phyloP scores from a whole-genome alignment of 2,888 invertebrate genomes.

The Perdita meconis region DNA sequence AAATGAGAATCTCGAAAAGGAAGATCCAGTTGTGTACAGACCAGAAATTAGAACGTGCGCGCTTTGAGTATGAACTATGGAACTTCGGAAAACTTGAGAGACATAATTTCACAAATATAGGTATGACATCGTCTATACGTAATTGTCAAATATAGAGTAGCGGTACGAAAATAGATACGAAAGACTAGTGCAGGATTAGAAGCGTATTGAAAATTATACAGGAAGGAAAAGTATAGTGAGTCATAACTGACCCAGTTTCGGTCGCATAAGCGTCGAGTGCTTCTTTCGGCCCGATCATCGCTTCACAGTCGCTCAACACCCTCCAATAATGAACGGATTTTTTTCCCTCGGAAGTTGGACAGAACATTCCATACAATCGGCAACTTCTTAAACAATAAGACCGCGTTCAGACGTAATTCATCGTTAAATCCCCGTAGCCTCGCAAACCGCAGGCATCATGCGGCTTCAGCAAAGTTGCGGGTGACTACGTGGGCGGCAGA shows the following conservation, averaged over 20 bases:
- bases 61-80: no score
- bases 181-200: not conserved
- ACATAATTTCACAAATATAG: no score
- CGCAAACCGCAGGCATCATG: conserved; percentile 54
- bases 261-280: no score
- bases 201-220: not conserved
- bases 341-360: not conserved
- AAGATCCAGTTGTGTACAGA: no score
- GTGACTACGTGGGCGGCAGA: conserved; percentile 73
- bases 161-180: no score
- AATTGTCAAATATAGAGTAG: no score
- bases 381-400: conserved; percentile 1
- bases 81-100: no score
- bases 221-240: not conserved
- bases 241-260: not conserved
- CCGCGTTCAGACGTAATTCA: conserved; percentile 51
- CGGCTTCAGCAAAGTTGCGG: conserved; percentile 72
- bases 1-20: no score
- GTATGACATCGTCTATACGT: no score
- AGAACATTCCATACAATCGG: not conserved
- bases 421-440: conserved; percentile 47
- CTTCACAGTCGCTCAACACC: no score
- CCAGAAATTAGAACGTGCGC: no score
- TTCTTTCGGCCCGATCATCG: not conserved
- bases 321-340: not conserved